Evolutionary conservation across 2,888 invertebrate species (phyloP), one percentile per base, ranked within the genome.

Genomic region (Eupithecia dodoneata): DNA sequence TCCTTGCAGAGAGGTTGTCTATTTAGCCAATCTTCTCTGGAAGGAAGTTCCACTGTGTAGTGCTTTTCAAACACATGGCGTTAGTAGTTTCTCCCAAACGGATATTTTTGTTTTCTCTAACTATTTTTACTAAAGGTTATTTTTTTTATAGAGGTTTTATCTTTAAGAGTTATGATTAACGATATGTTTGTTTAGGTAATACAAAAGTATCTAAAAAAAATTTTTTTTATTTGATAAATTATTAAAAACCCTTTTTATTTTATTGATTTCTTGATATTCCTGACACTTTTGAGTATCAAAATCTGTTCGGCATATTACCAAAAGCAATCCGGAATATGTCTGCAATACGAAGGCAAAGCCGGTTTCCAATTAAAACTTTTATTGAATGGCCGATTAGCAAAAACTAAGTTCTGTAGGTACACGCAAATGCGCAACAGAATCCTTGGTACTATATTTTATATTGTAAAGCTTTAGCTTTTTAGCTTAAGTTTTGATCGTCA

Each of bases 361-460:
- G 84, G 83, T 85, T 84, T 83, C 87, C 88, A 92, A 92, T 92
- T 91, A 91, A 92, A 92, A 91, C 86, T 92, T 92, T 82, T 89
- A 87, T 87, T 79, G 87, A 85, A 86, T 85, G 85, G 85, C 45
- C 85, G 89, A 90, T 91, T 91, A 89, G 87, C 91, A 93, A 92
- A 92, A 93, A 92, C 89, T 89, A 79, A 77, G 79, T 76, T 78
- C 75, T 80, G 66, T 74, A 76, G 44, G 41, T 42, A 42, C 80
- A 79, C 72, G 74, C 81, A 78, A 82, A 74, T 72, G 66, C 12
- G 42, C 49, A 7, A 52, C 44, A 65, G 52, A 72, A 47, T 71
- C 5, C n/a, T 3, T 45, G 47, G 67, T 67, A 41, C 3, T 18
- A 44, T 67, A 41, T 2, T 18, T 59, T 59, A 59, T 18, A 10